Evolutionary conservation across 2,888 invertebrate genomes (phyloP), one percentile per base, ranked within the genome.

Genomic region (Apamea sordens): DNA sequence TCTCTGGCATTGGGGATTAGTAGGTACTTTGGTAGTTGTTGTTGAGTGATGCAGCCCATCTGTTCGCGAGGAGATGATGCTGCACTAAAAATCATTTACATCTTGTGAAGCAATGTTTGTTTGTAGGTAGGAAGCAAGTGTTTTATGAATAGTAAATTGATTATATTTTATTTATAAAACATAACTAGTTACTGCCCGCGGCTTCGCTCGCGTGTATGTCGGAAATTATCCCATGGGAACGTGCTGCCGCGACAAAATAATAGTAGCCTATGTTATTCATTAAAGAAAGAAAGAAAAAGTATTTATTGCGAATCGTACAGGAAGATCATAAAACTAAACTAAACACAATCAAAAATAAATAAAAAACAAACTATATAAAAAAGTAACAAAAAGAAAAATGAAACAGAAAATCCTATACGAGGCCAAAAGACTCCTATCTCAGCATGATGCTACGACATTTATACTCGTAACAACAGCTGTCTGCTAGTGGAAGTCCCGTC

Each of bases 1-100:
- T 92, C 92, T 77, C 90, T 82, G 80, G 73, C 83, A 78, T 80
- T 84, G 84, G 78, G 85, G 83, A 82, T 89, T 88, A 87, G 77
- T 74, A n/a, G 21, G 41, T 64, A 53, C 64, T 24, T 47, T 28
- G 56, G 24, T 61, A 47, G 53, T 28, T 41, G 41, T 47, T 41
- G 80, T 69, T 76, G 78, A 76, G 76, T 75, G 84, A 77, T 80
- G 78, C 71, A 68, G 76, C 71, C 79, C 89, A 82, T 83, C 82
- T 80, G 83, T 81, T 82, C 0, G n/a, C 65, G 47, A 77, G 71
- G 72, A 77, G 76, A 76, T 64, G 78, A 73, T 75, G 75, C 69
- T 76, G 83, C 59, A 67, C 53, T 83, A 63, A 71, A 13, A 64
- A 79, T 56, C 32, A 41, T 77, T 68, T 59, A 32, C 50, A 53